These are phyloP conservation scores for Chloromyia formosa DNA, from an alignment of 2,888 invertebrate genomes.

Conservation along the genomic window DNA sequence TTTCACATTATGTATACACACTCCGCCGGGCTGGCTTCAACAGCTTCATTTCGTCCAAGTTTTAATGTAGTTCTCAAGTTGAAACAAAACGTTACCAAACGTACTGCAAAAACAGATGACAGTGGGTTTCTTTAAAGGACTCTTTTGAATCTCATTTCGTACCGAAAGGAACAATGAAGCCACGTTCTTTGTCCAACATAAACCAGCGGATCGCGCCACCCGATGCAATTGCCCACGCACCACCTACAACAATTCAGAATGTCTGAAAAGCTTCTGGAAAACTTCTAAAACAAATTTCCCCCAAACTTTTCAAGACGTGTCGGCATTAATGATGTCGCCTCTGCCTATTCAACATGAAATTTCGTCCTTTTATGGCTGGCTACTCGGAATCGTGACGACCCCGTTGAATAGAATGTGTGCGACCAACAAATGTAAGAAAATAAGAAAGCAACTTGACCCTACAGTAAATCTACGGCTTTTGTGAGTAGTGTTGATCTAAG, in stretches of 20 bases:
- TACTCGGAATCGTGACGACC: neutral
- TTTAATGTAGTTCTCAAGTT: neutral
- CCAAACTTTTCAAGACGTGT: constrained; percentile 35
- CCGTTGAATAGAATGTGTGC: neutral
- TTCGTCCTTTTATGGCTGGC: neutral
- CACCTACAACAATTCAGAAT: neutral
- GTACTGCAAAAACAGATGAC: neutral
- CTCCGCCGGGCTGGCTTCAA: neutral
- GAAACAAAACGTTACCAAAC: neutral
- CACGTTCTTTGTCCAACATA: neutral
- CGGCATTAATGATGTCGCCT: constrained; percentile 24
- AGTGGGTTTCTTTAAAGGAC: neutral
- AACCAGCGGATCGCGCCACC: no score
- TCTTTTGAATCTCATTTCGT: no score
- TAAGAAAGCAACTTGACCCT: neutral
- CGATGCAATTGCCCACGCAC: neutral
- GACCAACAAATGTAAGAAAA: no score
- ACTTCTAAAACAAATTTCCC: constrained; percentile 26
- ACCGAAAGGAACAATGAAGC: neutral
- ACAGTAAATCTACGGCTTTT: neutral
- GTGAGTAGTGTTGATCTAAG: constrained; percentile 5
- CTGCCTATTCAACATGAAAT: neutral
- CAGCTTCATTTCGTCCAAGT: constrained; percentile 4
- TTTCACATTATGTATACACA: no score
- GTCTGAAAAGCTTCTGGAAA: constrained; percentile 17